Percentiles rank a stretch among this genome's conserved stretches.
Evolutionary conservation across 2,888 invertebrate genomes (phyloP).

Genomic region (Zygothrica quintamaculata): DNA sequence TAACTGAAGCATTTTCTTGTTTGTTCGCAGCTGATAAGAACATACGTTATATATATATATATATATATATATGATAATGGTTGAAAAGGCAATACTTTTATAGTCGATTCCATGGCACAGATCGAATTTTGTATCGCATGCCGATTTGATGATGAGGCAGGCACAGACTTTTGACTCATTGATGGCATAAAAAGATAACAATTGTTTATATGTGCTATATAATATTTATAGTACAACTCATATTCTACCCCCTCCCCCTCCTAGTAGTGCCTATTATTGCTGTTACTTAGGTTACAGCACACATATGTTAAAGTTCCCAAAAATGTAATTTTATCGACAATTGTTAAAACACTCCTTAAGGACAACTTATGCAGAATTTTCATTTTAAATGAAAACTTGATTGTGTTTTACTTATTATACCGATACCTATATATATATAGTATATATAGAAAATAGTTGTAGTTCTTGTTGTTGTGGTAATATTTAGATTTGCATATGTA

Average conservation of each 20-base stretch:
- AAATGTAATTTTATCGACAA: slow-evolving; percentile 4
- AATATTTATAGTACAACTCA: slow-evolving; percentile 57
- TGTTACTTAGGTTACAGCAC: slow-evolving; percentile 4
- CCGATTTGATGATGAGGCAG: slow-evolving; percentile 37
- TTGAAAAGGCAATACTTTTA: too few relatives aligned
- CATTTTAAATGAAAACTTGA: slow-evolving; percentile 56
- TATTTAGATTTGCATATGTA: too few relatives aligned
- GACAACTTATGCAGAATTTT: slow-evolving; percentile 30
- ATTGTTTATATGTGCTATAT: slow-evolving; percentile 62
- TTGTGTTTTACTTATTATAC: too few relatives aligned
- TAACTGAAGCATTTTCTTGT: not conserved
- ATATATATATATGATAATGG: too few relatives aligned
- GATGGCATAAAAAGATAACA: slow-evolving; percentile 66
- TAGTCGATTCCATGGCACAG: too few relatives aligned
- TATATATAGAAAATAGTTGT: too few relatives aligned
- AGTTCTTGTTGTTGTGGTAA: too few relatives aligned
- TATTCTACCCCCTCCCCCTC: slow-evolving; percentile 15
- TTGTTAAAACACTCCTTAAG: slow-evolving; percentile 5
- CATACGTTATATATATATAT: slow-evolving; percentile 17
- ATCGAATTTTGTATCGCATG: slow-evolving; percentile 46
- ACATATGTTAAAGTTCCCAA: slow-evolving; percentile 51
- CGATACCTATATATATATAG: too few relatives aligned
- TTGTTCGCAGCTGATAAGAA: not conserved
- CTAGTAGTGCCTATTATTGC: not conserved
- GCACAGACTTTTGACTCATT: slow-evolving; percentile 14